Base-by-base conservation (phyloP, 2,888 invertebrate genomes). In the Chloromyia formosa region DNA sequence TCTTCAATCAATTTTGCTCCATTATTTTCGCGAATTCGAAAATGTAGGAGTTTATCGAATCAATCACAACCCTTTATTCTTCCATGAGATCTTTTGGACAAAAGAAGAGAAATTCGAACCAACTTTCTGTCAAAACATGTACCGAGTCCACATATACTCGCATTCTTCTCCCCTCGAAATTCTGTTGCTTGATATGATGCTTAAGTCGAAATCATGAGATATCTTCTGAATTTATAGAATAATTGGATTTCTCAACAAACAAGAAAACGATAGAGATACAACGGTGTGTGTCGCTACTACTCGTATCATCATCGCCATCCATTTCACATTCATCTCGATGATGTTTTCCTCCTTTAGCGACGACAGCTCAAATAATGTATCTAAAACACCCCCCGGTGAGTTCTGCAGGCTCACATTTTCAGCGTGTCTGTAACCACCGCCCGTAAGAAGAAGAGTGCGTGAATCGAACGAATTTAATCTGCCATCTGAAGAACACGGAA, bases 401-500 rank as follows among this genome's bases (percentile, higher is more conserved):
- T 49, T 49, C 16, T 49, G 49, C 49, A 49, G 49, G 12, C 49
- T 49, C 49, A n/a, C 49, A 49, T 12, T 49, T n/a, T n/a, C 2
- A 49, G 3, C 16, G 49, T 12, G 3, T 12, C 16, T 12, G 16
- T 49, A 49, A 49, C 2, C 16, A 10, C 12, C 49, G 16, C 49
- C 16, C 16, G 3, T n/a, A 49, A 1, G 49, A 49, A 35, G 27
- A 35, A 49, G 16, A 49, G 16, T n/a, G 49, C 49, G 49, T 49
- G 49, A 49, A 7, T 49, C 49, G 12, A 49, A 49, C 5, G 49
- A 49, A 49, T 49, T 49, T 49, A 49, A 49, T 49, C 49, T 49
- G 49, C 49, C 49, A 49, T 49, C 49, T n/a, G 16, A 49, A n/a
- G 56, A 62, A 16, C 40, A 16, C 62, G 42, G 62, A 62, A 62